These are phyloP conservation scores for Halcyon badia DNA, from an alignment of 2,797 vertebrate genomes.

Conservation along the genomic window DNA sequence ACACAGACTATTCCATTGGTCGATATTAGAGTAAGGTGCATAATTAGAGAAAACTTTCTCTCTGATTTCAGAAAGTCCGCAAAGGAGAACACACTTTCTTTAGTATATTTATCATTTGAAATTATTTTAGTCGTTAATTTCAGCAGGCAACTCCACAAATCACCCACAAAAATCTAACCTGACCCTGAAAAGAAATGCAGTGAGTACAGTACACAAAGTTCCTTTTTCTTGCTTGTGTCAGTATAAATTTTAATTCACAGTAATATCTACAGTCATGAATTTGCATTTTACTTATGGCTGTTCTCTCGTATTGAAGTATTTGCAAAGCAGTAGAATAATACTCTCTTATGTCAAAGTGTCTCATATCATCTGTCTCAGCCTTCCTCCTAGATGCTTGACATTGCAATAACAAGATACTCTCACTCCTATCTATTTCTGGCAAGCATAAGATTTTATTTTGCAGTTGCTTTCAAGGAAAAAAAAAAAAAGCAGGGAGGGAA, in stretches of 20 bases:
- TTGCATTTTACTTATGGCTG: neutral
- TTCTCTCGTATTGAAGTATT: neutral
- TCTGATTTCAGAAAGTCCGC: neutral
- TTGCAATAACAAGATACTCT: neutral
- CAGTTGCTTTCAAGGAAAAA: neutral
- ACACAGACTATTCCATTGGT: neutral
- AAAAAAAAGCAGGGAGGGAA: accelerated
- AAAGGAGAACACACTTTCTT: neutral
- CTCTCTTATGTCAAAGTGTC: neutral
- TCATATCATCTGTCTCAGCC: neutral
- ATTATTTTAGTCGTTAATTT: neutral
- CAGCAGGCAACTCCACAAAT: neutral
- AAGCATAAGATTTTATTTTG: neutral
- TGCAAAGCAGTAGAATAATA: neutral
- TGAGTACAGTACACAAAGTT: neutral
- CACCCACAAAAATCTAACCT: neutral
- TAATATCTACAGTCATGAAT: neutral
- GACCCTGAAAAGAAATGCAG: neutral
- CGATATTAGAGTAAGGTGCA: neutral
- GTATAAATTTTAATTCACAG: neutral
- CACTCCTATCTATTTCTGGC: neutral
- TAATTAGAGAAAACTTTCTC: neutral
- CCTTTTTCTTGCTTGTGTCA: neutral
- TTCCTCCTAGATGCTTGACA: neutral
- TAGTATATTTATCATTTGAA: neutral